phyloP scores from a whole-genome alignment of 2,113 vertebrate genomes.

The Amia ocellicauda region DNA sequence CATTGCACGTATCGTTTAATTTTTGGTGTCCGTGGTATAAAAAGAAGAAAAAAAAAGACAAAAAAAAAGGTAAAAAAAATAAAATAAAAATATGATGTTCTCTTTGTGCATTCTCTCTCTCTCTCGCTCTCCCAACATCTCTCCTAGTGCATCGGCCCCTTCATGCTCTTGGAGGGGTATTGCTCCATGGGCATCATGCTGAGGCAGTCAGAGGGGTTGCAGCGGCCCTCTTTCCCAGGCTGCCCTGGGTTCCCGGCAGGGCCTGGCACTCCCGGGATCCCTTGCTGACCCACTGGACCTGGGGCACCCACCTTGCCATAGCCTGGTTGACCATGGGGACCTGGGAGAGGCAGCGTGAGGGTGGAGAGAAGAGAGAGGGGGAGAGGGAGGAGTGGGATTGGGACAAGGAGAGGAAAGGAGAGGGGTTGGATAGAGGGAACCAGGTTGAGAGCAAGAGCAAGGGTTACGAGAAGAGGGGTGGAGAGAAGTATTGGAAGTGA shows the following conservation, averaged over 20 bases:
- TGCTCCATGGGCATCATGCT: constrained; percentile 76
- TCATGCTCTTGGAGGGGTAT: constrained; percentile 81
- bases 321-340: constrained; percentile 83
- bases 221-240: constrained; percentile 82
- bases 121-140: background rate
- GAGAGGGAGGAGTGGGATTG: background rate
- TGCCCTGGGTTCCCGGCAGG: constrained; percentile 70
- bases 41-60: too few relatives aligned
- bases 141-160: constrained; percentile 77
- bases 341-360: constrained; percentile 45
- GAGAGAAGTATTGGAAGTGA: background rate
- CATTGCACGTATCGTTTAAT: too few relatives aligned
- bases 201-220: constrained; percentile 85
- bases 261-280: constrained; percentile 87
- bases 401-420: background rate
- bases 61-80: too few relatives aligned
- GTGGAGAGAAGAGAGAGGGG: background rate
- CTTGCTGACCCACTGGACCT: constrained; percentile 87
- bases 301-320: constrained; percentile 89
- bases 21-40: too few relatives aligned
- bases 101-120: constrained; percentile 1
- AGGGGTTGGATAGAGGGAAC: background rate
- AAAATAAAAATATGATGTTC: too few relatives aligned
- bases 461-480: background rate
- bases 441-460: background rate